Evolutionary conservation across 2,797 vertebrate species (phyloP).

Genomic region (Alauda arvensis): DNA sequence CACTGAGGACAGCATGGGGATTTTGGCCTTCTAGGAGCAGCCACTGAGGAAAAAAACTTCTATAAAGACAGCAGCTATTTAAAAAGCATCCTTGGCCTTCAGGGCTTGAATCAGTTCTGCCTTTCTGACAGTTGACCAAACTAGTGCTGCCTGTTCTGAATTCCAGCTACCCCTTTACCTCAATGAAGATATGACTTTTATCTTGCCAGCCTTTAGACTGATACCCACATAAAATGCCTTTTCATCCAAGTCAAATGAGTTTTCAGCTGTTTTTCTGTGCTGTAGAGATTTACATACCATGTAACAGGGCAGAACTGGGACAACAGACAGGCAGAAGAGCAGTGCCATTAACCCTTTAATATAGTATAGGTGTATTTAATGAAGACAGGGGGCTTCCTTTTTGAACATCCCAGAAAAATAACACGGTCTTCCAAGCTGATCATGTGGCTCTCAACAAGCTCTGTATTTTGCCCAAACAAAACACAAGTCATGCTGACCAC

Average conservation of each 20-base stretch:
- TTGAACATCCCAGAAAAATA: background rate
- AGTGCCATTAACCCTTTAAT: background rate
- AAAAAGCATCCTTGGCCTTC: background rate
- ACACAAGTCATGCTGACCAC: background rate
- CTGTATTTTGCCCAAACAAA: background rate
- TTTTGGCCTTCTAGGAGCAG: background rate
- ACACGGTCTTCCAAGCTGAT: background rate
- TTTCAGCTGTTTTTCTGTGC: background rate
- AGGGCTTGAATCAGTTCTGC: background rate
- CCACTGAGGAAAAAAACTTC: background rate
- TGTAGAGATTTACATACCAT: background rate
- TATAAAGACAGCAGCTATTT: background rate
- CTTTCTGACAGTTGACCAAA: background rate
- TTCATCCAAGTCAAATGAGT: background rate
- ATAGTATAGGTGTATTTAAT: background rate
- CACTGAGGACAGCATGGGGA: fast-evolving
- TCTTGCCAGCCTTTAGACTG: background rate
- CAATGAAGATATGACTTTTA: background rate
- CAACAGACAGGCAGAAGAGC: background rate
- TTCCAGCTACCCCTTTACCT: background rate
- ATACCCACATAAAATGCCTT: background rate
- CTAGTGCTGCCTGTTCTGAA: background rate
- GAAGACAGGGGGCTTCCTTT: background rate
- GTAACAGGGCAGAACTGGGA: background rate
- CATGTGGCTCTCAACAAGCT: background rate